phyloP scores from a whole-genome alignment of 2,113 vertebrate genomes.

The Amazona vittata region DNA sequence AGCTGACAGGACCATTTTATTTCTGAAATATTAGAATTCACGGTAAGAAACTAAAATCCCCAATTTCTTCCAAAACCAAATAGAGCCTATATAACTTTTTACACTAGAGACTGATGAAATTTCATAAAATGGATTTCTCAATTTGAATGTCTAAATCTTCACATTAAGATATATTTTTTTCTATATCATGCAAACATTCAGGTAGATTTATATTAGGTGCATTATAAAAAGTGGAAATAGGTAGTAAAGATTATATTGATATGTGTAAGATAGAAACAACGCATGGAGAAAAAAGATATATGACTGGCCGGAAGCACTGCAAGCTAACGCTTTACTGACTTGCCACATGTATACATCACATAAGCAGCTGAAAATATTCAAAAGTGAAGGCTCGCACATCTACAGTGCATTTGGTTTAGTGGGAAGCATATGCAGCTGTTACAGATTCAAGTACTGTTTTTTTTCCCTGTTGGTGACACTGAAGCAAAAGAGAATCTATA shows the following conservation, averaged over 20 bases:
- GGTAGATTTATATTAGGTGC: constrained; percentile 56
- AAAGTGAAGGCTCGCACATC: constrained; percentile 17
- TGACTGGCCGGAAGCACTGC: constrained; percentile 58
- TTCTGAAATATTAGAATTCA: neutral
- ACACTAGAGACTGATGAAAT: neutral
- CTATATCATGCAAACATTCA: neutral
- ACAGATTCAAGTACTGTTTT: constrained; percentile 42
- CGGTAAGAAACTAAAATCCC: neutral
- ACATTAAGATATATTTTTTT: neutral
- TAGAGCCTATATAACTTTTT: neutral
- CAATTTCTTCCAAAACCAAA: neutral
- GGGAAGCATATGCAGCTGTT: constrained; percentile 8
- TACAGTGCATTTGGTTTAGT: neutral
- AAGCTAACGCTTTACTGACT: constrained; percentile 56
- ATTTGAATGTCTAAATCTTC: neutral
- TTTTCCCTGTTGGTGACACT: constrained; percentile 27
- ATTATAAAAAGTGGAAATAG: constrained; percentile 15
- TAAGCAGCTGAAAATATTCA: constrained; percentile 63
- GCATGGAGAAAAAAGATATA: constrained; percentile 63
- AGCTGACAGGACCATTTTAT: neutral
- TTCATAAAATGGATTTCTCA: neutral
- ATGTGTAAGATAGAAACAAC: constrained; percentile 35
- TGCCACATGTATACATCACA: constrained; percentile 55
- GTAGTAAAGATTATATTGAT: constrained; percentile 58
- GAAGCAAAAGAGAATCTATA: neutral